These are phyloP conservation scores for Salvelinus alpinus DNA, from an alignment of 2,113 vertebrate genomes.

Conservation along the genomic window DNA sequence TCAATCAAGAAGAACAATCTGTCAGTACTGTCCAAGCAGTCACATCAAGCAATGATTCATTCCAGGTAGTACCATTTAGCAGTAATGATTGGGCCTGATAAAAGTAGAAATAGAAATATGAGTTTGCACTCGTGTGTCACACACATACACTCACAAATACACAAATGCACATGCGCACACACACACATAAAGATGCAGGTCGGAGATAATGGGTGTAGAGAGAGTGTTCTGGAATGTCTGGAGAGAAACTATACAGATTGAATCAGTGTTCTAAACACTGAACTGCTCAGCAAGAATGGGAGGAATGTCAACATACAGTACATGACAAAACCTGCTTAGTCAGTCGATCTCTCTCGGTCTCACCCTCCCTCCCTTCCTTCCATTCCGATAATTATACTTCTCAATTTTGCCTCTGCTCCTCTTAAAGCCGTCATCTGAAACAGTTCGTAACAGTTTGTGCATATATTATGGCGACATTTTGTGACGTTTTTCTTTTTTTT, in stretches of 20 bases:
- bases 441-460: not conserved
- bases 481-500: too few relatives aligned
- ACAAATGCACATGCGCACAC: not conserved
- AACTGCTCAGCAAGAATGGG: slow-evolving; percentile 45
- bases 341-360: slow-evolving; percentile 20
- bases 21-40: not conserved
- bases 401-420: not conserved
- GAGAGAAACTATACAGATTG: slow-evolving; percentile 3
- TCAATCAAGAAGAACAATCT: not conserved
- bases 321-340: slow-evolving; percentile 37
- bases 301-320: slow-evolving; percentile 29
- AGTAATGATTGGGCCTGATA: too few relatives aligned
- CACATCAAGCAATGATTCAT: not conserved
- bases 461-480: not conserved
- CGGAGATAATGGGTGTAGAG: slow-evolving; percentile 11
- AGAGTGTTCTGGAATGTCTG: slow-evolving; percentile 30
- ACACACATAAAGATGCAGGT: not conserved
- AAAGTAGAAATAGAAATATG: not conserved
- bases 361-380: not conserved
- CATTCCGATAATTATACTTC: not conserved
- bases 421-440: not conserved
- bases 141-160: not conserved
- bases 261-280: slow-evolving; percentile 26
- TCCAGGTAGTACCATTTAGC: not conserved
- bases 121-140: not conserved